phyloP scores from a whole-genome alignment of 30 jellyfish, hydroid and myxozoan genomes.

The Aurelia aurita region DNA sequence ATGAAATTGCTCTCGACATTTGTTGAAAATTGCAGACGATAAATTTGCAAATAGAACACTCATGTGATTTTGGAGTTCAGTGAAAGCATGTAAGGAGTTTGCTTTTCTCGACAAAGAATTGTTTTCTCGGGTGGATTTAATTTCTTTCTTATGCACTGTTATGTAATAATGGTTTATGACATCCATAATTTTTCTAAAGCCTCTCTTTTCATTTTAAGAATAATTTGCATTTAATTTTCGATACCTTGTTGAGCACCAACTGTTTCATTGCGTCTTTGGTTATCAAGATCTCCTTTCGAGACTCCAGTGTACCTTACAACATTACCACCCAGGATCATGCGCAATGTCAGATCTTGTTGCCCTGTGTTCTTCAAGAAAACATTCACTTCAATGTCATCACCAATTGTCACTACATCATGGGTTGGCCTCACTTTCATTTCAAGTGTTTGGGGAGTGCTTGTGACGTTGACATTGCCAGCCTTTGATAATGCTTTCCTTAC shows the following conservation, averaged over 20 bases:
- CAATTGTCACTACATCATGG: conserved; percentile 56
- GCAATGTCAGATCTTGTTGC: conserved; percentile 28
- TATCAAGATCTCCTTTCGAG: conserved; percentile 57
- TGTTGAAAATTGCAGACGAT: too few species aligned
- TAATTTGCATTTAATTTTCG: too few species aligned
- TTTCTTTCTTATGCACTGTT: too few species aligned
- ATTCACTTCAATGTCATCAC: conserved; percentile 68
- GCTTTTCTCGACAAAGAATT: too few species aligned
- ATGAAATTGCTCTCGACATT: too few species aligned
- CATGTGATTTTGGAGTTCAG: too few species aligned
- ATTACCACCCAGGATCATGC: conserved; percentile 65
- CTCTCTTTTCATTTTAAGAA: too few species aligned
- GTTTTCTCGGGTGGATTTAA: too few species aligned
- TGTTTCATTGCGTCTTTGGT: conserved; percentile 11
- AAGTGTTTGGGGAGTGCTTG: conserved; percentile 57
- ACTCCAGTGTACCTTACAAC: conserved; percentile 88
- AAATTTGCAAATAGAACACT: too few species aligned
- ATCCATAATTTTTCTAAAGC: too few species aligned
- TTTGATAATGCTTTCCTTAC: conserved; percentile 82
- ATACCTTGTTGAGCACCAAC: conserved; percentile 68
- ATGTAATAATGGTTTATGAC: too few species aligned
- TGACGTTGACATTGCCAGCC: conserved; percentile 65
- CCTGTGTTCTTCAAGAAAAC: conserved; percentile 74
- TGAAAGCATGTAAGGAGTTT: too few species aligned
- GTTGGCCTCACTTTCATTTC: conserved; percentile 74